These are phyloP conservation scores for Acleris sparsana DNA, from an alignment of 2,888 invertebrate genomes.

Conservation along the genomic window DNA sequence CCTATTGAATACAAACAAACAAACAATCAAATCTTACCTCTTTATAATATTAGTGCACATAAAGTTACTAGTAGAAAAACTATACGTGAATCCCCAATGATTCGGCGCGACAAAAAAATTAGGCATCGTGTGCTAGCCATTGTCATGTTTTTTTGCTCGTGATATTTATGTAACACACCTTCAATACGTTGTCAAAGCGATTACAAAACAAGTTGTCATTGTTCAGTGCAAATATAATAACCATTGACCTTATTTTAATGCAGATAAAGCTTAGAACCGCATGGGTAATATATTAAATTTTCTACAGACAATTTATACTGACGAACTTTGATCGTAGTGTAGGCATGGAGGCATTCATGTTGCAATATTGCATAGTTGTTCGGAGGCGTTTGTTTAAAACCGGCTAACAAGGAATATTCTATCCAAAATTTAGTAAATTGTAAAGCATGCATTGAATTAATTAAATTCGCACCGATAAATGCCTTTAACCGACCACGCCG, in stretches of 20 bases:
- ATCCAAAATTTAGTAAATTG: background rate
- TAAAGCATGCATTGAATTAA: constrained; percentile 6
- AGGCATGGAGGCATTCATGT: constrained; percentile 27
- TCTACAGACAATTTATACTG: constrained; percentile 25
- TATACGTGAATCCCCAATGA: too few species aligned
- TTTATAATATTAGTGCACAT: too few species aligned
- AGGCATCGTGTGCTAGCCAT: background rate
- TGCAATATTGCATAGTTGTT: constrained; percentile 64
- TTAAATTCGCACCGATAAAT: too few species aligned
- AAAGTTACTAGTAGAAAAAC: too few species aligned
- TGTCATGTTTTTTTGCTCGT: constrained; percentile 15
- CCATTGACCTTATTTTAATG: constrained; percentile 34
- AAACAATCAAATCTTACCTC: too few species aligned
- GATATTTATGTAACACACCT: constrained; percentile 34
- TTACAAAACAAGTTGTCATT: constrained; percentile 51
- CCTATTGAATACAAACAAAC: too few species aligned
- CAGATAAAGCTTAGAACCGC: constrained; percentile 25
- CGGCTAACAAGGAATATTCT: constrained; percentile 38
- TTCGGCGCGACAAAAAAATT: too few species aligned
- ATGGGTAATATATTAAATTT: constrained; percentile 22
- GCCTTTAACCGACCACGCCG: too few species aligned
- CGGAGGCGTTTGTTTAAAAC: constrained; percentile 55
- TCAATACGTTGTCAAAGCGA: constrained; percentile 29
- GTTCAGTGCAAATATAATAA: constrained; percentile 42
- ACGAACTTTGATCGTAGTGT: constrained; percentile 23